Base-by-base conservation (phyloP, 2,888 invertebrate species). In the Tachina lurida region DNA sequence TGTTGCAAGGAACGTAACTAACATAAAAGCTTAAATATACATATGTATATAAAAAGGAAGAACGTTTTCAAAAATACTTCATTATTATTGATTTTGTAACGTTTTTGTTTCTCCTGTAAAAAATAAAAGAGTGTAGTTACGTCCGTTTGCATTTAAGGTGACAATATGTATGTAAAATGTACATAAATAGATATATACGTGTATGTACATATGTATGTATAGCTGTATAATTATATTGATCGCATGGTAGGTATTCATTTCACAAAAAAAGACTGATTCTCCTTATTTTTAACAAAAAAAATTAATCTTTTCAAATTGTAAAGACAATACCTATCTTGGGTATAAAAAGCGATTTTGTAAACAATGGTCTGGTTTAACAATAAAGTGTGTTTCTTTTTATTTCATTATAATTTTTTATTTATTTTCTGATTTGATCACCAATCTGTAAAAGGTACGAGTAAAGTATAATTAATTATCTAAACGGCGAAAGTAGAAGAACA, bases 381-480 rank as follows among this genome's bases (percentile, higher is more conserved):
- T 17, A 54, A 54, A 19, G 52, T 47, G 13, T 63, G 8, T 63
- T 45, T 52, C 41, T 62, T 17, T 52, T 41, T n/a, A n/a, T n/a
- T n/a, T n/a, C n/a, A 31, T 31, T 31, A 31, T 31, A 31, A 31
- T 47, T 54, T 49, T 62, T 17, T 52, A 17, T 52, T 10, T 63
- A 41, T 74, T 67, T 41, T 43, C 47, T 45, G n/a, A 63, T 45
- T 52, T 43, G 60, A 63, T 78, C 73, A 84, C 47, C 58, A 47
- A 56, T 82, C 19, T 67, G 22, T 17, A 22, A 7, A 13, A 19
- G 12, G 60, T 45, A 19, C n/a, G 13, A 15, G 62, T 52, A 54
- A 17, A 58, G 63, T 60, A 60, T 54, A 71, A 75, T 80, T 84
- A 76, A 67, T 80, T 71, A 84, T 63, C 17, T 22, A 12, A 41